Evolutionary conservation across 2,888 invertebrate genomes (phyloP), one percentile per base, ranked within the genome.

Genomic region (Lasioglossum lativentre): DNA sequence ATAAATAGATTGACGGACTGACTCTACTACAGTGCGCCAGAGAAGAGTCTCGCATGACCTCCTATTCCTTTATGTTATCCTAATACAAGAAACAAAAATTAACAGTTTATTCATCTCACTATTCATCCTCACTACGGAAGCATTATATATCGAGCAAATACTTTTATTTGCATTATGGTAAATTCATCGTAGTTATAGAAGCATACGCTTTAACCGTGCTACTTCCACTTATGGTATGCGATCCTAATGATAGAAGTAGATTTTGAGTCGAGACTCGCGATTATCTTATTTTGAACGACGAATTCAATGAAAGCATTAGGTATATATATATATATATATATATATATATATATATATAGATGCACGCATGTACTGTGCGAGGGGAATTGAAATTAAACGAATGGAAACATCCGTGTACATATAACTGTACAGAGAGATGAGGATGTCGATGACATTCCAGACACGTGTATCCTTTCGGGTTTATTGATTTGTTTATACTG

Each of bases 211-310:
- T 19, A 23, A 27, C 70, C 47, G 38, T 19, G 23, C 16, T 23
- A 66, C 38, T 52, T 81, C 56, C 14, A 14, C 10, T 6, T 0
- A 1, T 0, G 10, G 3, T 73, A 75, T 82, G 80, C 16, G 23
- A 80, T 59, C 34, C 70, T 59, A 74, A 12, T 71, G n/a, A 30
- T 71, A 75, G 59, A 80, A 82, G 82, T 82, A 80, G 82, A 70
- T 75, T 82, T 82, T 82, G 82, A 82, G 75, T 82, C 80, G 71
- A 80, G 70, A 75, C 74, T 74, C 59, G 80, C 56, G 59, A 75
- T 80, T 82, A 75, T 80, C 80, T 82, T 80, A 82, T 82, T 82
- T 82, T 47, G 27, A 40, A 80, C 70, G 59, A 71, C 30, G 34
- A 40, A 34, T 78, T 30, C 42, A 40, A 63, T 19, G 42, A 14